Evolutionary conservation across 2,797 vertebrate species (phyloP).

Genomic region (Dipus sagitta): DNA sequence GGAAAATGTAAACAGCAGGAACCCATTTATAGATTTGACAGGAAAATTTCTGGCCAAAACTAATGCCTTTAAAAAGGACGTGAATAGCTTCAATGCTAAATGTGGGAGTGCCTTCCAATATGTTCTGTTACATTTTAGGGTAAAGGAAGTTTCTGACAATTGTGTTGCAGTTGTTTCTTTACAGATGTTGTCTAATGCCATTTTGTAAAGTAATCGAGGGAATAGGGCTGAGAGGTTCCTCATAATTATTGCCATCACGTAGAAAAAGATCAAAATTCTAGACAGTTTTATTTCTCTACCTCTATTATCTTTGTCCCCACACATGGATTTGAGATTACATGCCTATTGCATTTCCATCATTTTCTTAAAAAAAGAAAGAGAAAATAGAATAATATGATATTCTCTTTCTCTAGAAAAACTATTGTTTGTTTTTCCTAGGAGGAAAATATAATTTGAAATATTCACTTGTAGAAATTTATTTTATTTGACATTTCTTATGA

Average conservation of each 20-base stretch:
- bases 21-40: constrained; percentile 53
- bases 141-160: not conserved
- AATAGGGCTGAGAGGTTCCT: not conserved
- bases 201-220: not conserved
- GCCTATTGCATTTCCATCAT: rapidly evolving
- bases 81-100: constrained; percentile 44
- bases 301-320: not conserved
- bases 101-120: not conserved
- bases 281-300: not conserved
- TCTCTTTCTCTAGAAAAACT: not conserved
- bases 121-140: not conserved
- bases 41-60: constrained; percentile 35
- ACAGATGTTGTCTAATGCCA: constrained; percentile 11
- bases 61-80: constrained; percentile 17
- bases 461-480: constrained; percentile 18
- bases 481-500: constrained; percentile 37
- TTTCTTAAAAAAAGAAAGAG: not conserved
- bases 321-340: not conserved
- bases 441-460: not conserved
- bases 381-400: not conserved
- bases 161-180: not conserved
- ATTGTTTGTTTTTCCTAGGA: not conserved
- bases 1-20: not conserved
- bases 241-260: not conserved
- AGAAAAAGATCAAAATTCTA: not conserved